Evolutionary conservation across 2,888 invertebrate genomes (phyloP), one percentile per base, ranked within the genome.

Genomic region (Hymenopus coronatus): DNA sequence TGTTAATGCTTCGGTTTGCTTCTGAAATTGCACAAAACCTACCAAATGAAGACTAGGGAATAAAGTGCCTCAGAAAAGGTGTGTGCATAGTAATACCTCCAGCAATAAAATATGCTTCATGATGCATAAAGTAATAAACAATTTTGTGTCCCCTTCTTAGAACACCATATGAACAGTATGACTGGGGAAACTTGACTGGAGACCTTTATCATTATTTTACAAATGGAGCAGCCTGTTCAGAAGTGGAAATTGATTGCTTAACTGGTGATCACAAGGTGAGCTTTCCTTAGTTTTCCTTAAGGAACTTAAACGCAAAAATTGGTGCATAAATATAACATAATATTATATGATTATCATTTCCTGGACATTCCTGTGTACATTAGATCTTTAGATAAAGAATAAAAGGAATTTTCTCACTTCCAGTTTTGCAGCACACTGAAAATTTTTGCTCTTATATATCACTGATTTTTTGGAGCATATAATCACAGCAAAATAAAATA

Each of bases 171-270:
- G 95, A 97, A 88, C 96, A 96, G 14, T 97, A 96, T 91, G 94
- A 97, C 91, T 96, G 96, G 91, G 94, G 95, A 84, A 96, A 95
- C 1, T 96, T 97, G 92, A 94, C 94, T 84, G 98, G 98, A 4
- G 95, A 94, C 88, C 94, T 96, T 4, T 98, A 97, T 92, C 96
- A 96, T 92, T 99, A 99, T 92, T 98, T 95, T 92, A 97, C 98
- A 0, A 97, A 95, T 92, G 99, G 98, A 0, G 97, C 95, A 0
- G 98, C 97, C 9, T 96, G 97, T 91, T 96, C 97, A 0, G 97
- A 98, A 93, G 98, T 98, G 1, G 98, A 98, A 94, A 96, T 99
- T 33, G 98, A 99, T 93, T 98, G 98, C 91, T 94, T 99, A 1
- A 98, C 98, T 33, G 99, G 99, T 12, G 98, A 99, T 92, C 98